These are phyloP conservation scores for Eutrigla gurnardus DNA, from an alignment of 2,797 vertebrate genomes.

Conservation along the genomic window DNA sequence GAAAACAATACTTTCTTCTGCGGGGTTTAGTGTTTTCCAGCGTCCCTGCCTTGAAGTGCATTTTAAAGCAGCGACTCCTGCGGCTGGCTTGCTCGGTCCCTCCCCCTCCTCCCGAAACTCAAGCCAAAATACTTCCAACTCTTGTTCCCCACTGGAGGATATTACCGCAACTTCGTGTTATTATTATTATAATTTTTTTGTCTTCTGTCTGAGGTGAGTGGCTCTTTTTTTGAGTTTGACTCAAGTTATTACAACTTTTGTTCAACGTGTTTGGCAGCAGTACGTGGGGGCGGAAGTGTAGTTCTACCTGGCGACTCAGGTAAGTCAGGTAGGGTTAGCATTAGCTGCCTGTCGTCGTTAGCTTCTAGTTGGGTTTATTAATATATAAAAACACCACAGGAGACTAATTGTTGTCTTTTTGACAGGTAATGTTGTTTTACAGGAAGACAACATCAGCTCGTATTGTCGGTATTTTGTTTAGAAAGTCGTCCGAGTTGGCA, in stretches of 20 bases:
- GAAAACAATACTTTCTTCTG: slow-evolving; percentile 16
- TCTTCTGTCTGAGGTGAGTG: slow-evolving; percentile 56
- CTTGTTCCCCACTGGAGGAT: slow-evolving; percentile 23
- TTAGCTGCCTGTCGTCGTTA: slow-evolving; percentile 33
- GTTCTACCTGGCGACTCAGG: slow-evolving; percentile 81
- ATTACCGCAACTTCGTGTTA: neutral
- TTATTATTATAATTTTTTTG: neutral
- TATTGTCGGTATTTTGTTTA: neutral
- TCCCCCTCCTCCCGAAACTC: slow-evolving; percentile 46
- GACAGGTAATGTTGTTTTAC: neutral
- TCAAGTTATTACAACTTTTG: slow-evolving; percentile 60
- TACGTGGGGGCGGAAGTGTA: slow-evolving; percentile 71
- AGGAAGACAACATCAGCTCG: neutral
- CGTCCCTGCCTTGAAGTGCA: slow-evolving; percentile 16
- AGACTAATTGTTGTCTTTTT: neutral
- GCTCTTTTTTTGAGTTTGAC: neutral
- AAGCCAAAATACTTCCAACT: slow-evolving; percentile 36
- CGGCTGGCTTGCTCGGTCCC: slow-evolving; percentile 4
- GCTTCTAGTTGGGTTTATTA: neutral
- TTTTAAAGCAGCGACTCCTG: slow-evolving; percentile 7
- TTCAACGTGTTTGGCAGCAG: neutral
- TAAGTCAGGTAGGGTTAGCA: slow-evolving; percentile 71
- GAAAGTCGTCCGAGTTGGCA: neutral
- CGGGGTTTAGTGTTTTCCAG: slow-evolving; percentile 18
- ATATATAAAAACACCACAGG: neutral